A percentile compares a stretch with the other conserved stretches of the same genome.
Evolutionary conservation across 2,888 invertebrate genomes (phyloP).

Genomic region (Perdita meconis): DNA sequence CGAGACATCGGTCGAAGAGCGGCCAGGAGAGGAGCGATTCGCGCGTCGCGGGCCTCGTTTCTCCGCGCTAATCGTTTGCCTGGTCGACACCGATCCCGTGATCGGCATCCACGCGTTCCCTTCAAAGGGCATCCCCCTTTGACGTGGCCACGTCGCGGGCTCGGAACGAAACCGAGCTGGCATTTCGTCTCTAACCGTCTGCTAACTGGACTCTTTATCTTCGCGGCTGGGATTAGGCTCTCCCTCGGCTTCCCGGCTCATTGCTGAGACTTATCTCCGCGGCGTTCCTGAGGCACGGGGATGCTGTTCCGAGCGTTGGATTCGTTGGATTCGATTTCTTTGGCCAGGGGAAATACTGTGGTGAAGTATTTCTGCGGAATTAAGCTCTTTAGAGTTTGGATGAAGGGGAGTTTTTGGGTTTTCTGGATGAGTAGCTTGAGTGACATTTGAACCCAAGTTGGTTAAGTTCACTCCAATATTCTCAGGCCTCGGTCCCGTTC

Average conservation of each 20-base stretch:
- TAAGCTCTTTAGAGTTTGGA: too few relatives aligned
- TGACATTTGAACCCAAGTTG: too few relatives aligned
- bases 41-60: constrained; percentile 64
- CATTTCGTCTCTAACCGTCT: constrained; percentile 46
- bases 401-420: too few relatives aligned
- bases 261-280: constrained; percentile 6
- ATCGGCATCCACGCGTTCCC: constrained; percentile 55
- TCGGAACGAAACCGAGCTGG: constrained; percentile 12
- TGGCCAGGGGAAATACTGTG: too few relatives aligned
- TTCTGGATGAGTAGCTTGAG: too few relatives aligned
- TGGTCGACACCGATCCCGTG: constrained; percentile 68
- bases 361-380: too few relatives aligned
- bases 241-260: neutral
- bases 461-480: too few relatives aligned
- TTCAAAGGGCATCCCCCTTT: constrained; percentile 53
- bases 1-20: constrained; percentile 52
- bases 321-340: too few relatives aligned
- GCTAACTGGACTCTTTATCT: constrained; percentile 35
- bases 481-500: constrained; percentile 1
- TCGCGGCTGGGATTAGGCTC: constrained; percentile 20
- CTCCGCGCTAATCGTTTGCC: constrained; percentile 69
- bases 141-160: constrained; percentile 60
- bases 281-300: too few relatives aligned
- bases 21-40: constrained; percentile 47
- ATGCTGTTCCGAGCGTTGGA: too few relatives aligned